Evolutionary conservation across 2,113 vertebrate genomes (phyloP).

Genomic region (Pachypanchax playfairii): DNA sequence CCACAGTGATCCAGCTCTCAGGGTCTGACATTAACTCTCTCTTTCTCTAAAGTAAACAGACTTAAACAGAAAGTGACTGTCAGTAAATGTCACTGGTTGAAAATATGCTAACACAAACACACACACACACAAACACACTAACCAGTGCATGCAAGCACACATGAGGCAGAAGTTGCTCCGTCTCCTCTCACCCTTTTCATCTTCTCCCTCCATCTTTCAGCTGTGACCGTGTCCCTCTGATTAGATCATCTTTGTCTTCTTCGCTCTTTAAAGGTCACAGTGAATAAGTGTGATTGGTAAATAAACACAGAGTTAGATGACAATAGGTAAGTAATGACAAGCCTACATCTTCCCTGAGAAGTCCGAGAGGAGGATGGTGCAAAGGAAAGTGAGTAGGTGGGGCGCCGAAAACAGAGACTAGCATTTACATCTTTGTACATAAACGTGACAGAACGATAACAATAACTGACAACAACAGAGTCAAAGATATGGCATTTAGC

Average conservation of each 20-base stretch:
- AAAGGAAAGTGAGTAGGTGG: neutral
- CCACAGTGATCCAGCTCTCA: neutral
- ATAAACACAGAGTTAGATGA: constrained; percentile 42
- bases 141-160: constrained; percentile 5
- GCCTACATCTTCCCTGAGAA: constrained; percentile 28
- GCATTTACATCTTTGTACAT: constrained; percentile 53
- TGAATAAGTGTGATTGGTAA: constrained; percentile 56
- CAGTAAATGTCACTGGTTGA: constrained; percentile 51
- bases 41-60: constrained; percentile 3
- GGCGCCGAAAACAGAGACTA: constrained; percentile 29
- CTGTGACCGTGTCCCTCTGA: constrained; percentile 50
- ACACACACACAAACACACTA: constrained; percentile 13
- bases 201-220: constrained; percentile 35
- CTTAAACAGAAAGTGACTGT: constrained; percentile 28
- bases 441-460: constrained; percentile 26
- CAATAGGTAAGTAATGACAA: constrained; percentile 25
- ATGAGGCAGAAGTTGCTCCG: constrained; percentile 19
- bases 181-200: constrained; percentile 34
- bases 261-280: constrained; percentile 59
- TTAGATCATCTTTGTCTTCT: constrained; percentile 54
- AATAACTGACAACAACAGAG: constrained; percentile 37
- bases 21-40: constrained; percentile 2
- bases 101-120: constrained; percentile 26
- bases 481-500: constrained; percentile 71
- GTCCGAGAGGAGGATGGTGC: neutral